These are phyloP conservation scores for Trichopoda pennipes DNA, from an alignment of 2,888 invertebrate genomes.

Conservation along the genomic window DNA sequence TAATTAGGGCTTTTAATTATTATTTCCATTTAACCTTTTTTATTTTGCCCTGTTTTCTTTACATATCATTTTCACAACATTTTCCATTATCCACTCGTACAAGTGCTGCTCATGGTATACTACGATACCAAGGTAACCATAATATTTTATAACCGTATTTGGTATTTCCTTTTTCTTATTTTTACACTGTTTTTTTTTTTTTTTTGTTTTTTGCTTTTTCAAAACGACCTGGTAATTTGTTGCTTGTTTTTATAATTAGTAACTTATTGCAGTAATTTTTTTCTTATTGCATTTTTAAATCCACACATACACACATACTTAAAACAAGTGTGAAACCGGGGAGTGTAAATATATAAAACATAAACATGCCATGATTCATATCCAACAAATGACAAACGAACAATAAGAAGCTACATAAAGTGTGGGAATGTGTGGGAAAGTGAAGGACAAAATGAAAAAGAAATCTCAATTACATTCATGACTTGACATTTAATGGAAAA, in stretches of 20 bases:
- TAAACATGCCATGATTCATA: constrained; percentile 33
- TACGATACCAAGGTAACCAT: constrained; percentile 39
- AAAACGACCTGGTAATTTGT: constrained; percentile 38
- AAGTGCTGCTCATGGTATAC: background rate
- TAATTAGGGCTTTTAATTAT: constrained; percentile 19
- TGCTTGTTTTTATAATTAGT: constrained; percentile 55
- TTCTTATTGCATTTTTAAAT: constrained; percentile 36
- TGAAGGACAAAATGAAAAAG: constrained; percentile 24
- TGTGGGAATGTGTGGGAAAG: constrained; percentile 34
- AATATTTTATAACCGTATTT: constrained; percentile 48
- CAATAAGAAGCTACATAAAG: constrained; percentile 9
- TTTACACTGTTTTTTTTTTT: too few species aligned
- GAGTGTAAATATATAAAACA: background rate
- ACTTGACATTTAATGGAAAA: constrained; percentile 76
- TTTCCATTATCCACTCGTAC: background rate
- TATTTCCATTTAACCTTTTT: constrained; percentile 18
- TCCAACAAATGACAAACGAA: constrained; percentile 27
- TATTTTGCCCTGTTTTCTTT: background rate
- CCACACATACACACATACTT: background rate
- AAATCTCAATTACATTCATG: constrained; percentile 76
- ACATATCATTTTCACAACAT: background rate
- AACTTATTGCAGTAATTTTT: constrained; percentile 25
- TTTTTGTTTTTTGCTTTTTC: background rate
- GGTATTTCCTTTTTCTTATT: constrained; percentile 37
- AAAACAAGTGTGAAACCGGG: background rate